A percentile compares a stretch with the other conserved stretches of the same genome.
Conservation (phyloP, 2,113 vertebrate genomes). For the Myiozetetes cayanensis region DNA sequence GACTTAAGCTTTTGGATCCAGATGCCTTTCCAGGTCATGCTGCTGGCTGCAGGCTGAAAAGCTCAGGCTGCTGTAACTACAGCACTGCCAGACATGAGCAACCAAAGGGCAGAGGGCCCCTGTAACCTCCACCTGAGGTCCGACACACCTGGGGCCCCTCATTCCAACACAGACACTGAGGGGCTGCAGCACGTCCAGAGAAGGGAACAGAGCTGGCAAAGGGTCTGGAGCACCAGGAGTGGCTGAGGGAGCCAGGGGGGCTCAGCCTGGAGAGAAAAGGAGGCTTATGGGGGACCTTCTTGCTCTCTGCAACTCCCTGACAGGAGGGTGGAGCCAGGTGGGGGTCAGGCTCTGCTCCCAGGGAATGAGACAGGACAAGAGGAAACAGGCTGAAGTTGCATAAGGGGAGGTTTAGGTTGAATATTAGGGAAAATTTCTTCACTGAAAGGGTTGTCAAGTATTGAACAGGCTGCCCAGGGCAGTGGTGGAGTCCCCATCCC, state of each 20-base stretch:
- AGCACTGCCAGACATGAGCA: accelerated
- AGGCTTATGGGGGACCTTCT: background rate
- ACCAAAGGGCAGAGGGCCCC: background rate
- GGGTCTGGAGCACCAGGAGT: background rate
- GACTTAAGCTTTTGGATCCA: background rate
- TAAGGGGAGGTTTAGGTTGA: background rate
- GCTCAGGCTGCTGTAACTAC: background rate
- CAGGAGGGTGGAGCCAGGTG: background rate
- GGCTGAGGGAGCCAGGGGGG: background rate
- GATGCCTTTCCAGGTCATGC: background rate
- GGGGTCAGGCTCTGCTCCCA: background rate
- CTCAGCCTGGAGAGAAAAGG: background rate
- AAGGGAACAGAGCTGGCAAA: background rate
- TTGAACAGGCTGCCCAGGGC: background rate
- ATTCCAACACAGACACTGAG: background rate
- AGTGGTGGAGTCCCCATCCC: background rate
- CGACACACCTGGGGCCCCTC: background rate
- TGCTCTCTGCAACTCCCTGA: background rate
- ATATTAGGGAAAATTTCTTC: background rate
- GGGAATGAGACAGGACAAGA: background rate
- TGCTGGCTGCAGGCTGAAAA: background rate
- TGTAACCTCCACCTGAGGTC: background rate
- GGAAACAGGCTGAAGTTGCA: background rate
- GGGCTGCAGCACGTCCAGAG: background rate
- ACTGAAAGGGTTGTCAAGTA: background rate